phyloP scores from a whole-genome alignment of 2,113 vertebrate genomes.

The Notarius lentiginosus region DNA sequence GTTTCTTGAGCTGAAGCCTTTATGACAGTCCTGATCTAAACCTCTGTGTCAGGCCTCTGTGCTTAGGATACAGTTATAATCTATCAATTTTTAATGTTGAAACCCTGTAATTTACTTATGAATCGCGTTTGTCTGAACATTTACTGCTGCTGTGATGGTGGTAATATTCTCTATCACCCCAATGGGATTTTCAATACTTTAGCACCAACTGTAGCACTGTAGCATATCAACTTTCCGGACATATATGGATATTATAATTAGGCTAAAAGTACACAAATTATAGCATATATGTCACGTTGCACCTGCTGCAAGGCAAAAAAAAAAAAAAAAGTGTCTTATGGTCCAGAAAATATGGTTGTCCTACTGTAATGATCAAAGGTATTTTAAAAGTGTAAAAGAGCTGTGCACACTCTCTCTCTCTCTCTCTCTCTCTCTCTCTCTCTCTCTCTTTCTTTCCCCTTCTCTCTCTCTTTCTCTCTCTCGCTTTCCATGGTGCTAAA shows the following conservation, averaged over 20 bases:
- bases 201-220: not conserved
- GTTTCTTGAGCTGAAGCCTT: not conserved
- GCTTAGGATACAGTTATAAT: not conserved
- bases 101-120: not conserved
- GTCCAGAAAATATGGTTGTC: conserved; percentile 5
- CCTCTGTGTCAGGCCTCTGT: not conserved
- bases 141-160: not conserved
- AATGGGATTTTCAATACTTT: not conserved
- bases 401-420: conserved; percentile 26
- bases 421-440: not conserved
- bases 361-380: not conserved
- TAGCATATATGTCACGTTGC: not conserved
- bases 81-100: not conserved
- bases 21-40: not conserved
- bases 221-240: not conserved
- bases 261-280: not conserved
- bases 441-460: not conserved
- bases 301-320: not conserved
- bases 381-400: conserved; percentile 13
- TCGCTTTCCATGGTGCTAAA: conserved; percentile 58
- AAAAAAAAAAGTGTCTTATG: not conserved
- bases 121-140: too few species aligned
- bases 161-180: not conserved
- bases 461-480: conserved; percentile 38
- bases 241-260: not conserved